These are phyloP conservation scores for Bombylius major DNA, from an alignment of 2,888 invertebrate genomes.

Conservation along the genomic window DNA sequence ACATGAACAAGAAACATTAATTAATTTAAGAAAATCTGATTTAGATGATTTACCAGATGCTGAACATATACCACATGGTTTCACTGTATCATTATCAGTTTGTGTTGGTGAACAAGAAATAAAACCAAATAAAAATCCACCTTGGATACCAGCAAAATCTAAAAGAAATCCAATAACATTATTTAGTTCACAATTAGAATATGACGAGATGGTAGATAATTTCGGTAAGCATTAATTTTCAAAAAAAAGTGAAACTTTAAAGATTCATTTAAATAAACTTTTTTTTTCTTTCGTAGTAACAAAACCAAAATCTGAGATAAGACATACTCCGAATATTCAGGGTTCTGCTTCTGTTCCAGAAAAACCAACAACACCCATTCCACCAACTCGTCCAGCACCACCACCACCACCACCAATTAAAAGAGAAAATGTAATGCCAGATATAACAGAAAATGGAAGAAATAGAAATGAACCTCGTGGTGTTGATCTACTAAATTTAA, in stretches of 20 bases:
- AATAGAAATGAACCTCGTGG: slow-evolving; percentile 23
- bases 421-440: slow-evolving; percentile 19
- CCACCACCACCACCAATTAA: slow-evolving; percentile 16
- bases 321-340: slow-evolving; percentile 13
- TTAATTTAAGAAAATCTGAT: slow-evolving; percentile 62
- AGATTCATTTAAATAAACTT: background rate
- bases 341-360: slow-evolving; percentile 4
- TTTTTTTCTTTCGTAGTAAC: slow-evolving; percentile 29
- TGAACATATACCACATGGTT: slow-evolving; percentile 56
- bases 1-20: slow-evolving; percentile 55
- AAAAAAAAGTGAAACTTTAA: background rate
- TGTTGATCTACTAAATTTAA: slow-evolving; percentile 46
- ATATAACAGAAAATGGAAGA: slow-evolving; percentile 28
- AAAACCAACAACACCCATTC: slow-evolving; percentile 15
- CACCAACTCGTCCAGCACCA: slow-evolving; percentile 27
- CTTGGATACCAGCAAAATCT: slow-evolving; percentile 61
- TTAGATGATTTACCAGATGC: slow-evolving; percentile 68
- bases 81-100: slow-evolving; percentile 55
- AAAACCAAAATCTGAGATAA: slow-evolving; percentile 29
- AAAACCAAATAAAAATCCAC: slow-evolving; percentile 51
- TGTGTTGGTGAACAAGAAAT: slow-evolving; percentile 59
- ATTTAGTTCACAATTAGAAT: slow-evolving; percentile 66
- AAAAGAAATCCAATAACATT: slow-evolving; percentile 42
- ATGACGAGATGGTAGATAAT: slow-evolving; percentile 72
- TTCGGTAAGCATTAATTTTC: slow-evolving; percentile 45